Base-by-base conservation (phyloP, 2,113 vertebrate genomes). In the Albula goreensis region DNA sequence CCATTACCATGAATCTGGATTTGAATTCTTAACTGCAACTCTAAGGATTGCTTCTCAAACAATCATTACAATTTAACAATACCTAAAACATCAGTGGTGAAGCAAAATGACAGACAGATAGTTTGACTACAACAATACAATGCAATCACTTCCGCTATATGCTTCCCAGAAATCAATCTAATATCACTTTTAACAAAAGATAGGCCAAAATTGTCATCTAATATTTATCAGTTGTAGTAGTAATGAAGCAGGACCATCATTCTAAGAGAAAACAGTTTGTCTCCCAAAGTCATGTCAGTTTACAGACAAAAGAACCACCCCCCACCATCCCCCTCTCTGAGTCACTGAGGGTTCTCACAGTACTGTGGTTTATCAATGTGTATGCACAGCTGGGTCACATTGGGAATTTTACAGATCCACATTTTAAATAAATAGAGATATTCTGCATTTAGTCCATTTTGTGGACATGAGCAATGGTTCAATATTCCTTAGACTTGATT, bases 361-460 rank as follows among this genome's bases (percentile, higher is more conserved):
- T 50, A 60, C 48, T 50, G 41, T 22, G 56, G 88, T 89, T 87
- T 84, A 86, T 88, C 86, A 89, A 9, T 81, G 51, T 49, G 25
- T 89, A 82, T 22, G 15, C 77, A 86, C 89, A 90, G 89, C 89
- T 90, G 87, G 88, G 90, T 88, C 82, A 81, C 85, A 89, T 90
- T 92, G 80, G 51, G 82, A 15, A 81, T 87, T 88, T 90, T 22
- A 79, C 66, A 80, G 17, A 57, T 25, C 70, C 80, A 86, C 48
- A 86, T 79, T 89, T 25, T 84, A 90, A 77, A 87, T 88, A 89
- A 53, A 79, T 31, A 86, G 4, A 53, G 50, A 19, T 10, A 77
- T 19, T 53, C 51, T 66, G 82, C 86, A 88, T 56, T 51, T 50
- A 87, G 41, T 86, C 41, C 86, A 60, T 56, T 56, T 56, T 56